Evolutionary conservation across 2,888 invertebrate species (phyloP).

Genomic region (Synergus umbraculus): DNA sequence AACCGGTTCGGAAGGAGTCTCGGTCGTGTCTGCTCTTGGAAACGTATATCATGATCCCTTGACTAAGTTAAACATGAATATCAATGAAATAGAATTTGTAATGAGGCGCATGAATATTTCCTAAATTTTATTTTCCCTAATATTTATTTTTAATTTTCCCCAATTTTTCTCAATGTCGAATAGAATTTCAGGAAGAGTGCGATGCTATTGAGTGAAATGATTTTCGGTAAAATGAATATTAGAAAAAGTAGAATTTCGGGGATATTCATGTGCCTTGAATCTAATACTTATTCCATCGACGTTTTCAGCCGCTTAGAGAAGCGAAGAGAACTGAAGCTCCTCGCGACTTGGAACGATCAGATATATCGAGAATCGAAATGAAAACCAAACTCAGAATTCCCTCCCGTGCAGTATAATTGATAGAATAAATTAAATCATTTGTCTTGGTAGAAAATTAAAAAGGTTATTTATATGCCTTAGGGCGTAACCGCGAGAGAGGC

Average conservation of each 20-base stretch:
- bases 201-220: no score
- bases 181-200: no score
- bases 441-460: conserved; percentile 69
- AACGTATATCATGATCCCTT: conserved; percentile 54
- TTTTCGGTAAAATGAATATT: not conserved
- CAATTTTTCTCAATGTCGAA: no score
- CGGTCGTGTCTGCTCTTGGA: conserved; percentile 58
- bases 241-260: not conserved
- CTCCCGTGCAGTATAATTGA: conserved; percentile 70
- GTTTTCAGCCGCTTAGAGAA: not conserved
- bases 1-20: conserved; percentile 68
- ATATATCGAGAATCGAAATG: conserved; percentile 68
- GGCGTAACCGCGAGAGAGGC: conserved; percentile 26
- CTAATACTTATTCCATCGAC: not conserved
- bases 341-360: conserved; percentile 51
- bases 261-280: no score
- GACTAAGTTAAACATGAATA: not conserved
- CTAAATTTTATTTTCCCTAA: no score
- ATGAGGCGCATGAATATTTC: no score
- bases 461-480: conserved; percentile 65
- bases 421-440: conserved; percentile 75
- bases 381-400: conserved; percentile 67
- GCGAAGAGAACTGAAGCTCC: not conserved
- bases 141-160: no score
- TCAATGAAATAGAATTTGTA: not conserved